Evolutionary conservation across 92 coral and sea anemone species (phyloP), one percentile per base, ranked within the genome.

Genomic region (Muricea muricata): DNA sequence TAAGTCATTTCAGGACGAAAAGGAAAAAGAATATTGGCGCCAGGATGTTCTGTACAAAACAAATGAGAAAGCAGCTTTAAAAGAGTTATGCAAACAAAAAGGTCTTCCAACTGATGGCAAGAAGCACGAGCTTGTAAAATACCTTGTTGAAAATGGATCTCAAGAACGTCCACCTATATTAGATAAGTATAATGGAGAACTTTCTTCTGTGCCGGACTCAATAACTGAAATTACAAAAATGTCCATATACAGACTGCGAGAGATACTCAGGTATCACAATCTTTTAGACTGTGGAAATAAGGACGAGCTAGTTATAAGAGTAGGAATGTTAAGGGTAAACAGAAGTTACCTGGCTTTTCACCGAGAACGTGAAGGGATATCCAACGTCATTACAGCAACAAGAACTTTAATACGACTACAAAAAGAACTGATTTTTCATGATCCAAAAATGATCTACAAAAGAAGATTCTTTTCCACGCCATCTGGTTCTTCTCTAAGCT

Each of bases 261-360:
- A 91, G 45, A 87, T 91, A 30, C 74, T 88, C 31, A 73, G 82
- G 82, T 74, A 46, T 74, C 92, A 88, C 83, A 89, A 86, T 7
- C 48, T 85, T 29, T 46, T 88, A 47, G 91, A 89, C 80, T 80
- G 92, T 91, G 92, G 92, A n/a, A 85, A 31, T 40, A 91, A 85
- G 60, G 94, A 88, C 34, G 92, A 91, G 39, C 57, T 91, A 72
- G 90, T 84, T 12, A 73, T 91, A 37, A 7, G 94, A 47, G 88
- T 85, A 14, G 87, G 90, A n/a, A 88, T 91, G 94, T 84, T 89
- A 12, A 91, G 40, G 73, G 68, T 57, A 42, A 74, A 73, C 24
- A 75, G 92, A 66, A 33, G 83, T 11, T 65, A 91, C 26, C 75
- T 91, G 67, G 89, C 86, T 18, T 88, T 87, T 52, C 78, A 65